phyloP scores from a whole-genome alignment of 2,797 vertebrate species.

The Diplodus puntazzo region DNA sequence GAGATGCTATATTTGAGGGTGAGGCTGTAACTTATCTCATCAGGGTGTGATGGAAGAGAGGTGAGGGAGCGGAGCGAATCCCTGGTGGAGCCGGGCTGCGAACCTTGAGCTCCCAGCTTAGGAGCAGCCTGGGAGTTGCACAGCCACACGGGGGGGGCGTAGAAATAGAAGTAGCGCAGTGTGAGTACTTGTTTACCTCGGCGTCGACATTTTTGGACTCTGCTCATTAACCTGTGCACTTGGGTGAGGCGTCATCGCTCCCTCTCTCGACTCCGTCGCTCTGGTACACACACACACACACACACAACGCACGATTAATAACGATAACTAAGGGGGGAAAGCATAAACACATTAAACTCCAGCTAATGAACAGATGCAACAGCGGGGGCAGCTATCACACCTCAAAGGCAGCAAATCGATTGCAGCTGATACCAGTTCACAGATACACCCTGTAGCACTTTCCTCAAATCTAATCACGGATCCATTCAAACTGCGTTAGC shows the following conservation, averaged over 20 bases:
- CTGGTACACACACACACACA: neutral
- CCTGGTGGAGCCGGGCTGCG: conserved; percentile 63
- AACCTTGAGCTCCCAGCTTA: conserved; percentile 61
- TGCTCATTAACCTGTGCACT: conserved; percentile 80
- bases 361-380: conserved; percentile 66
- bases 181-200: conserved; percentile 83
- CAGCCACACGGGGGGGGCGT: conserved; percentile 45
- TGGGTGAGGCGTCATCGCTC: conserved; percentile 57
- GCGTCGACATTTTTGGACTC: conserved; percentile 79
- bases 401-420: conserved; percentile 72
- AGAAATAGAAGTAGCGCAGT: conserved; percentile 74
- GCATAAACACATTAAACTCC: conserved; percentile 46
- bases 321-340: conserved; percentile 38
- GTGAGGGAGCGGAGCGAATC: conserved; percentile 63
- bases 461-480: conserved; percentile 76
- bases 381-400: conserved; percentile 56
- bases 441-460: conserved; percentile 75
- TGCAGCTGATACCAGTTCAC: conserved; percentile 70
- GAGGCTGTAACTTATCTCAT: conserved; percentile 77
- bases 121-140: conserved; percentile 62
- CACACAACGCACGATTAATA: conserved; percentile 74
- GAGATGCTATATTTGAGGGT: conserved; percentile 79
- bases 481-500: conserved; percentile 77
- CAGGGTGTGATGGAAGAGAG: conserved; percentile 67
- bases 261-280: conserved; percentile 12